Evolutionary conservation across 2,113 vertebrate species (phyloP), one percentile per base, ranked within the genome.

Genomic region (Cyphotilapia sp.): DNA sequence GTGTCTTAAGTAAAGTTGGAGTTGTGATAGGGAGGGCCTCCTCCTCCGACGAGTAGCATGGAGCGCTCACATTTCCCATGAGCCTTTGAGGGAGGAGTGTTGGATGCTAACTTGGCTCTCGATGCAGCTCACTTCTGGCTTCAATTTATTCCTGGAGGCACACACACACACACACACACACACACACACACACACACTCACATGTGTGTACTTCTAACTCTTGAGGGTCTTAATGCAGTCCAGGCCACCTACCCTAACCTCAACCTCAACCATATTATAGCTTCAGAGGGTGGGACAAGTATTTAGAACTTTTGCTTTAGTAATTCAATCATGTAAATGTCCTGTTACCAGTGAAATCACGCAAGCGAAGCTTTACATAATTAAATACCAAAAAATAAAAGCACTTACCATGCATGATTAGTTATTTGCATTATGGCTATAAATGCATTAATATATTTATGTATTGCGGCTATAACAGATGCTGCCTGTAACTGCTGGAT

Each of bases 121-220:
- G 87, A 78, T 16, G 8, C 83, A 74, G 93, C 92, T 89, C 92
- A 90, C 96, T 96, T 96, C 97, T 97, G 97, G 96, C 96, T 98
- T 97, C 94, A 97, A 97, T 97, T 97, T 97, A 97, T 94, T 97
- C 93, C 93, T 97, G 96, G 95, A 97, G 95, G 9, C 51, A 8
- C 84, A 83, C 81, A 88, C 19, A 80, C 59, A 87, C 78, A 83
- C 86, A 19, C 8, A 51, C 49, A 81, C 59, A 86, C 51, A 14
- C 84, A 83, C 81, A 86, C 38, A 14, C 84, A 31, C 1, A 31
- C 2, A 4, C 1, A 33, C 1, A 19, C 59, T 4, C 31, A 66
- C 31, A 74, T 3, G 10, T 35, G 16, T 42, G 57, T 42, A 16
- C 14, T 78, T 29, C 11, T 78, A 42, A 17, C 24, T 57, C 31